A percentile compares a stretch with the other conserved stretches of the same genome.
Conservation (phyloP, 2,797 vertebrate species). For the Hydrolagus colliei region DNA sequence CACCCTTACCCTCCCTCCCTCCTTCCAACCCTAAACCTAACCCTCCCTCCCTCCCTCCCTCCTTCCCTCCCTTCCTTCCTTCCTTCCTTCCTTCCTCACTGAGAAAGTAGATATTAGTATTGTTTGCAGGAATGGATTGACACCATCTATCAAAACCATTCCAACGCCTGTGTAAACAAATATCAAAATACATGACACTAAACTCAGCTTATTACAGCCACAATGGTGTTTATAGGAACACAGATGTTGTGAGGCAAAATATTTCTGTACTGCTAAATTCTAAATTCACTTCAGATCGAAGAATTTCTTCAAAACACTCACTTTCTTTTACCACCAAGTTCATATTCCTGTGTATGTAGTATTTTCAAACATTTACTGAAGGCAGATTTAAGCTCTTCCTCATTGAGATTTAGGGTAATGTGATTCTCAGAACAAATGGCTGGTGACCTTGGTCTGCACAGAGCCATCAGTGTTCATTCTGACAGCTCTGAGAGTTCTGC, state of each 20-base stretch:
- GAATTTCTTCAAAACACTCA: not conserved
- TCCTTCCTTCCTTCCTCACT: not conserved
- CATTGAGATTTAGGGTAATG: not conserved
- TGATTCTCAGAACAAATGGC: not conserved
- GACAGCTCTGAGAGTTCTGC: not conserved
- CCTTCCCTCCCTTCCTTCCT: no score
- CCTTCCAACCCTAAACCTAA: no score
- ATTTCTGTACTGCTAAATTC: not conserved
- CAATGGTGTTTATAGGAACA: not conserved
- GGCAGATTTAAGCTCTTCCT: not conserved
- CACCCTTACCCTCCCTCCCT: no score
- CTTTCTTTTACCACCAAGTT: not conserved
- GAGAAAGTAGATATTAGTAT: conserved; percentile 8
- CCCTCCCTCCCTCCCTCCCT: no score
- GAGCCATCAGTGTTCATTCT: not conserved
- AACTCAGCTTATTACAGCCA: not conserved
- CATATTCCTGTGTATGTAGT: not conserved
- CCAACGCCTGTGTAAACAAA: conserved; percentile 5
- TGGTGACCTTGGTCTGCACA: not conserved
- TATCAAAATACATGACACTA: not conserved
- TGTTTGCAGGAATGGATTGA: conserved; percentile 4
- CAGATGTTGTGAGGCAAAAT: not conserved
- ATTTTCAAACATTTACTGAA: not conserved
- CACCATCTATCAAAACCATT: not conserved
- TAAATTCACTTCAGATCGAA: not conserved